These are phyloP conservation scores for Benthosema pterotum DNA, from an alignment of 2,797 vertebrate species.

Conservation along the genomic window DNA sequence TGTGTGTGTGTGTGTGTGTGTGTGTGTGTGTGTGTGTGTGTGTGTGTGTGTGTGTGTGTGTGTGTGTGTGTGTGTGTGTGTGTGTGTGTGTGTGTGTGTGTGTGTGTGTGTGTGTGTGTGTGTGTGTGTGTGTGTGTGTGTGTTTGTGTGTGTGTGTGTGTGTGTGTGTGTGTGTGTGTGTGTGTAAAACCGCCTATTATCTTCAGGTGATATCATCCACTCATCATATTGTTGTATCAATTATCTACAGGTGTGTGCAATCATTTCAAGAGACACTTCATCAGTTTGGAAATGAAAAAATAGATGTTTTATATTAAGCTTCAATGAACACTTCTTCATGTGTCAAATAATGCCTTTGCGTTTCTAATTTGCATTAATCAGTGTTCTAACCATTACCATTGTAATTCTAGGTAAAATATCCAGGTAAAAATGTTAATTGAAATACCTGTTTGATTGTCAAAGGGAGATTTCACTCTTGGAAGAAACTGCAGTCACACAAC, in stretches of 20 bases:
- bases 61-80: constrained; percentile 8
- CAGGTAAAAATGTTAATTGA: too few relatives aligned
- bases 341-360: too few relatives aligned
- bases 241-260: constrained; percentile 1
- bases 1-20: constrained; percentile 10
- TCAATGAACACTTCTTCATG: too few relatives aligned
- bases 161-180: neutral
- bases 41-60: constrained; percentile 13
- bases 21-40: constrained; percentile 14
- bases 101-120: constrained; percentile 8
- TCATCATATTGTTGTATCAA: neutral
- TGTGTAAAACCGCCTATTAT: neutral
- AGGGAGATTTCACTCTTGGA: too few relatives aligned
- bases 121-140: too few relatives aligned
- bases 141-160: too few relatives aligned
- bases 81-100: constrained; percentile 2
- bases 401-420: too few relatives aligned
- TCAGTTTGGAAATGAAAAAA: constrained; percentile 12
- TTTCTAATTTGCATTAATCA: too few relatives aligned
- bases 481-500: too few relatives aligned
- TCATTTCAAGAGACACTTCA: neutral
- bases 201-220: neutral
- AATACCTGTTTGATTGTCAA: too few relatives aligned
- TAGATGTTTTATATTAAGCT: neutral
- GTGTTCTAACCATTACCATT: too few relatives aligned